Conservation (phyloP, 2,888 invertebrate species). For the Acanthosoma haemorrhoidale region DNA sequence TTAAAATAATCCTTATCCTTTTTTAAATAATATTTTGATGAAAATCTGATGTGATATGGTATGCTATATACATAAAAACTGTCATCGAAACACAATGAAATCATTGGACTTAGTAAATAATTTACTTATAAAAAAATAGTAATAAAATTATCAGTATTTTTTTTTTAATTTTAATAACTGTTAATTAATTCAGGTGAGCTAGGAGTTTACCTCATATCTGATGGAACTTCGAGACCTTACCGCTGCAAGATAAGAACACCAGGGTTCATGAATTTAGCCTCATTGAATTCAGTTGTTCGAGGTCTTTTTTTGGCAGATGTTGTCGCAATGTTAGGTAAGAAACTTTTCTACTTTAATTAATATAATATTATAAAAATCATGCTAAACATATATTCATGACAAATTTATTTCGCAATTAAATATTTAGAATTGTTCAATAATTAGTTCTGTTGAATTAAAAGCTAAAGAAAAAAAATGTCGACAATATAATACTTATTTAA, state of each 20-base stretch:
- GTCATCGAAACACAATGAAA: too few species aligned
- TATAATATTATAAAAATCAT: not conserved
- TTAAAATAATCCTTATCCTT: too few species aligned
- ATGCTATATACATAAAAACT: too few species aligned
- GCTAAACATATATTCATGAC: not conserved
- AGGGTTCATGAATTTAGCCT: conserved; percentile 80
- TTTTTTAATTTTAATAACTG: too few species aligned
- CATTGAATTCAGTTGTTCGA: conserved; percentile 78
- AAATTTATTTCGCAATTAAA: not conserved
- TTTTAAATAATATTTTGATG: too few species aligned
- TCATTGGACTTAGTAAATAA: too few species aligned
- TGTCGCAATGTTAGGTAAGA: conserved; percentile 87
- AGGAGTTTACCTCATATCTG: conserved; percentile 93
- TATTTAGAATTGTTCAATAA: not conserved
- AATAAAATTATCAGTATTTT: too few species aligned
- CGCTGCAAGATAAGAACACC: conserved; percentile 88
- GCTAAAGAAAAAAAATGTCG: too few species aligned
- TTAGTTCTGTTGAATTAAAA: too few species aligned
- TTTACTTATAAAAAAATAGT: too few species aligned
- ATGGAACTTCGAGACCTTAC: conserved; percentile 92
- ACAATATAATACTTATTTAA: too few species aligned
- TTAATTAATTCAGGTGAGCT: conserved; percentile 88
- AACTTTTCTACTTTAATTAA: not conserved
- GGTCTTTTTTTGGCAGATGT: conserved; percentile 92
- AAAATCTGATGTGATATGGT: too few species aligned